Percentiles rank a stretch among this genome's conserved stretches.
Evolutionary conservation across 2,797 vertebrate species (phyloP).

Genomic region (Halcyon badia): DNA sequence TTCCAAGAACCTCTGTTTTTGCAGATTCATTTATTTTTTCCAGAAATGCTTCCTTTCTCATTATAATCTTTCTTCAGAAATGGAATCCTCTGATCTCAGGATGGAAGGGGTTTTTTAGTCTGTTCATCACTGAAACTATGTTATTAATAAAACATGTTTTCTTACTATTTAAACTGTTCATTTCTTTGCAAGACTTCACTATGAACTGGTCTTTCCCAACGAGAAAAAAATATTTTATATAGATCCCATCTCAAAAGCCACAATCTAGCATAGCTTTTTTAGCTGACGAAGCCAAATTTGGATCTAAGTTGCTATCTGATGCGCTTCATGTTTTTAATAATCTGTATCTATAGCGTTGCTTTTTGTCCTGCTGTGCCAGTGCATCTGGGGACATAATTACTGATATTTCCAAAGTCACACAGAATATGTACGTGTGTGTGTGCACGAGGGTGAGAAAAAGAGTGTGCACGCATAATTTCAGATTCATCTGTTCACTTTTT

Average conservation of each 20-base stretch:
- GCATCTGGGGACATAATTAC: not conserved
- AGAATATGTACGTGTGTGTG: not conserved
- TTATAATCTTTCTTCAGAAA: not conserved
- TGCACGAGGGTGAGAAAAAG: not conserved
- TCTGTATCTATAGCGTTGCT: not conserved
- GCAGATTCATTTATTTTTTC: not conserved
- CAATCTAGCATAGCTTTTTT: not conserved
- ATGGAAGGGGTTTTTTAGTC: not conserved
- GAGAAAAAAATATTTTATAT: not conserved
- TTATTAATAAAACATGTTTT: not conserved
- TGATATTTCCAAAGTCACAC: not conserved
- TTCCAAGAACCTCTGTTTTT: not conserved
- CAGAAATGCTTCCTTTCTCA: not conserved
- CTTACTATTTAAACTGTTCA: not conserved
- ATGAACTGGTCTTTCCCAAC: not conserved
- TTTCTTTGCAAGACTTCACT: not conserved
- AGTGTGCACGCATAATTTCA: not conserved
- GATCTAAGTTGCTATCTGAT: not conserved
- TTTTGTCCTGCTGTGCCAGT: not conserved
- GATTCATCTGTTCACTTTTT: not conserved
- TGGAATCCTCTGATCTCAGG: not conserved
- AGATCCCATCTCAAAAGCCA: not conserved
- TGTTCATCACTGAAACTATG: not conserved
- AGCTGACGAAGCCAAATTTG: not conserved
- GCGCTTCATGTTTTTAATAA: not conserved